Base-by-base conservation (phyloP, 2,113 vertebrate genomes). In the Planiliza haematocheilus region DNA sequence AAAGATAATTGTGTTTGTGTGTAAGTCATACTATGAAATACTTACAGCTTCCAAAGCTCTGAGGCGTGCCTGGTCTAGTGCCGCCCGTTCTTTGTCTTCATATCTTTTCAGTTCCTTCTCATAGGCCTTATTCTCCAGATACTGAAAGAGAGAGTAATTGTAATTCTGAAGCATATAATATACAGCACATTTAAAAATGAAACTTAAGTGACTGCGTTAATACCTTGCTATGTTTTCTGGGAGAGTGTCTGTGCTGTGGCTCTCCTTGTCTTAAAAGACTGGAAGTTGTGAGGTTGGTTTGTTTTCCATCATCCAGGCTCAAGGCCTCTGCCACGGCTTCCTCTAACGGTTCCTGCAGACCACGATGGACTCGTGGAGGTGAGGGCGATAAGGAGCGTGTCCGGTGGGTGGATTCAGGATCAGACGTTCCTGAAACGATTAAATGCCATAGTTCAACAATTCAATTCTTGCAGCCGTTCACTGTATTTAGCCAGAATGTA, bases 361-460 rank as follows among this genome's bases (percentile, higher is more conserved):
- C 80, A 20, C 14, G 71, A 3, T 36, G 78, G 4, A 42, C 77
- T 4, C 70, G 90, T 4, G 88, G 90, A 14, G 93, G 94, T 13
- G 94, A 93, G 12, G 95, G 91, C 10, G 95, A 96, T 8, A 95
- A 92, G 1, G 95, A 97, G 38, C 89, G 89, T 7, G 93, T 91
- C 56, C 56, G 59, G 10, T 86, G 78, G 30, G 58, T 48, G 73
- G 78, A 85, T 57, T 88, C 84, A 1, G 72, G 12, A 0, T 12
- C 17, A 7, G 71, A 1, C 3, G 51, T 21, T 56, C 65, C 94
- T 95, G 86, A 63, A 80, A 74, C 4, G 20, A 43, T 52, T 1
- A 49, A 49, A 58, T 30, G 10, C n/a, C 8, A 42, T 1, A 42
- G 17, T 61, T 59, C 1, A 51, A 46, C 34, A 42, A 2, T 37